Evolutionary conservation across 2,888 invertebrate genomes (phyloP), one percentile per base, ranked within the genome.

Genomic region (Drosophila hamatofila): DNA sequence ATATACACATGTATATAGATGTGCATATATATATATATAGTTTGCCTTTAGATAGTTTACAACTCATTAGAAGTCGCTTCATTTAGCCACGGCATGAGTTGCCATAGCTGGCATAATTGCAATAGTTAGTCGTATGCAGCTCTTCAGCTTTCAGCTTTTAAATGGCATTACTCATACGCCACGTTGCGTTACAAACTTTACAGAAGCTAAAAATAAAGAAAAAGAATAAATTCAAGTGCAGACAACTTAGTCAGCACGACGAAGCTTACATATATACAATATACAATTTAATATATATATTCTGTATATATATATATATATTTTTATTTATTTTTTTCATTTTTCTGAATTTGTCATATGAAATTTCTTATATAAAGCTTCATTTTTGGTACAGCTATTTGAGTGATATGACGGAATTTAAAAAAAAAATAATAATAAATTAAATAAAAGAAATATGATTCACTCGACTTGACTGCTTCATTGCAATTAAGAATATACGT

Each of bases 41-140:
- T 41, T 25, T 64, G 67, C 35, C 33, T 66, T 61, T 61, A 39
- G 63, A 77, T 80, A 79, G 81, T 80, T 79, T 77, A 51, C 58
- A 79, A 81, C 78, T 77, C 81, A 80, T 81, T 71, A 80, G 71
- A 74, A 78, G 68, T 72, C 78, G 54, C 70, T 78, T 80, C 72
- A 70, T 74, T 80, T 59, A 56, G 66, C 63, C 39, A 16, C 9
- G 42, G 9, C 39, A 44, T 51, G 55, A 75, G 61, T 56, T 75
- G 71, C 49, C 7, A 18, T 30, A 30, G 49, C 59, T 76, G 59
- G 35, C 59, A 57, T 73, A 77, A 78, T 78, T 77, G 63, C 66
- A 33, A 56, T 71, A 73, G 77, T 80, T 80, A 69, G 66, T 65
- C 58, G 51, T 25, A 39, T 58, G 76, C 77, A 77, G 42, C 66